Percentiles rank a stretch among this genome's conserved stretches.
phyloP scores from a whole-genome alignment of 2,888 invertebrate species.

The Reticulitermes lucifugus region DNA sequence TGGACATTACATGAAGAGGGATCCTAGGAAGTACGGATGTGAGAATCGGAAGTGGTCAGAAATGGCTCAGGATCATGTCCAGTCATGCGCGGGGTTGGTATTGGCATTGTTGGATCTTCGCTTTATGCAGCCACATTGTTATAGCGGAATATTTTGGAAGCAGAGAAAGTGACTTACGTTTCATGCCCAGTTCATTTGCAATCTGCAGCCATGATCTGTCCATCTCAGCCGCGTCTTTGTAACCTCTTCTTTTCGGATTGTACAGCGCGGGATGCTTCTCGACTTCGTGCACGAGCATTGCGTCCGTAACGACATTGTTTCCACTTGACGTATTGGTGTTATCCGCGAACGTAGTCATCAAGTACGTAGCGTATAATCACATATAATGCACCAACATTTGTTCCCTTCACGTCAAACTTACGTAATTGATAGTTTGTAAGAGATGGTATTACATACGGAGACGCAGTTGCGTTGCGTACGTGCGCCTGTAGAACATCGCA shows the following conservation, averaged over 20 bases:
- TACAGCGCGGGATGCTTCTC: conserved; percentile 49
- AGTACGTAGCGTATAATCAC: not conserved
- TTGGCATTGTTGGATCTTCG: too few species aligned
- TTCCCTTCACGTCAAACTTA: not conserved
- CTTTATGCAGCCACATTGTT: not conserved
- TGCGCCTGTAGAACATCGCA: not conserved
- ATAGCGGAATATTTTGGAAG: not conserved
- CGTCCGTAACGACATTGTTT: not conserved
- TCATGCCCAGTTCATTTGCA: conserved; percentile 46
- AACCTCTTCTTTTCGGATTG: conserved; percentile 48
- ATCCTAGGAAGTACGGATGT: too few species aligned
- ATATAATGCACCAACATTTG: not conserved
- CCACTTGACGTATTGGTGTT: not conserved
- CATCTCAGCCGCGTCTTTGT: conserved; percentile 50
- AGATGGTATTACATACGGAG: not conserved
- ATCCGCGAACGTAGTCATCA: not conserved
- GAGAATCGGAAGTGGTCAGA: too few species aligned
- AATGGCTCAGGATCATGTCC: too few species aligned
- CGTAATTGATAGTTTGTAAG: not conserved
- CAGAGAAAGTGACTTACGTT: conserved; percentile 44
- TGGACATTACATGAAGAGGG: too few species aligned
- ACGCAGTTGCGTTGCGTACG: not conserved
- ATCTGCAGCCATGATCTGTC: conserved; percentile 51
- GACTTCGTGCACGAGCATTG: conserved; percentile 36
- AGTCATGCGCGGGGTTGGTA: too few species aligned